Evolutionary conservation across 2,888 invertebrate species (phyloP).

Genomic region (Spatulosminthurus flaviceps): DNA sequence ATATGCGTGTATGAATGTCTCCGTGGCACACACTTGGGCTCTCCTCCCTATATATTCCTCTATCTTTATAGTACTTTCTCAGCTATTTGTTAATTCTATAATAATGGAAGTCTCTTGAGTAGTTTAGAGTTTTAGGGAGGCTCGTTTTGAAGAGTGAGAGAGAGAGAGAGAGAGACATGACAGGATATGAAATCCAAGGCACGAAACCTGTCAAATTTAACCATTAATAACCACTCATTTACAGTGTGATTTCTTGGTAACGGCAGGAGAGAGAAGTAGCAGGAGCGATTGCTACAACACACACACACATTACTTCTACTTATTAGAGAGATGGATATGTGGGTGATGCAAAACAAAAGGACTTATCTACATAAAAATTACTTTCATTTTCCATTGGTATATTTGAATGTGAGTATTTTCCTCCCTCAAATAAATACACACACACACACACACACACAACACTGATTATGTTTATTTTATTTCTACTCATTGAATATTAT

Average conservation of each 20-base stretch:
- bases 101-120: conserved; percentile 16
- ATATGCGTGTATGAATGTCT: background rate
- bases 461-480: background rate
- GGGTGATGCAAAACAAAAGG: conserved; percentile 22
- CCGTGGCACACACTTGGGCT: background rate
- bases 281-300: background rate
- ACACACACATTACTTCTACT: background rate
- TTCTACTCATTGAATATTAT: no score
- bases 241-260: background rate
- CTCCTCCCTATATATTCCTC: background rate
- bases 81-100: conserved; percentile 22
- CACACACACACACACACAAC: background rate
- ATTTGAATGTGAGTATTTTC: background rate
- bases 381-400: conserved; percentile 2
- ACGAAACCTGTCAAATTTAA: conserved; percentile 20
- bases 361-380: conserved; percentile 12
- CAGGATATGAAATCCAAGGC: conserved; percentile 15
- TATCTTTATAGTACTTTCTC: background rate
- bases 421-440: background rate
- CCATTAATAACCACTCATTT: conserved; percentile 27
- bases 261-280: background rate
- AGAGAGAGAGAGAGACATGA: no score
- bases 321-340: no score
- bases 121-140: background rate
- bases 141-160: background rate